Percentiles rank a stretch among this genome's conserved stretches.
Conservation (phyloP, 2,888 invertebrate genomes). For the Thumatha senex region DNA sequence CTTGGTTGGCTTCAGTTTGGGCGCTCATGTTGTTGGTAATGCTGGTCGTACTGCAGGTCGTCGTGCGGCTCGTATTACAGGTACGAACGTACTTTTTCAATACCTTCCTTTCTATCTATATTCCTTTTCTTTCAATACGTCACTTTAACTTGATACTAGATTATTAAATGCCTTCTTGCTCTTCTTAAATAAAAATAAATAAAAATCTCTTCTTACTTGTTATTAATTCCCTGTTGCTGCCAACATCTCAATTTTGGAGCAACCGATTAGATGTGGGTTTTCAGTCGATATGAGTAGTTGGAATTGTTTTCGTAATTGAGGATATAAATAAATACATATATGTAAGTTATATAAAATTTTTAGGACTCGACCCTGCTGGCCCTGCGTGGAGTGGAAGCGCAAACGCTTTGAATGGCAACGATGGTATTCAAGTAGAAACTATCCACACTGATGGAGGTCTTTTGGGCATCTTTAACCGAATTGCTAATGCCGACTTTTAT, state of each 20-base stretch:
- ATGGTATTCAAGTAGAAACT: constrained; percentile 61
- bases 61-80: constrained; percentile 53
- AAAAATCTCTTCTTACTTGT: no score
- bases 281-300: no score
- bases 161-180: no score
- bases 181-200: no score
- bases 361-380: constrained; percentile 69
- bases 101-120: background rate
- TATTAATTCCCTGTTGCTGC: no score
- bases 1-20: constrained; percentile 66
- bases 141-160: no score
- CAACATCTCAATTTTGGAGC: no score
- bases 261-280: no score
- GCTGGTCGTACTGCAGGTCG: constrained; percentile 52
- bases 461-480: constrained; percentile 58
- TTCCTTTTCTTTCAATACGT: no score
- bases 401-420: constrained; percentile 48
- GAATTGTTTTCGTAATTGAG: no score
- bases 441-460: constrained; percentile 67
- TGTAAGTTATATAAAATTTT: background rate
- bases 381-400: constrained; percentile 57
- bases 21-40: constrained; percentile 64
- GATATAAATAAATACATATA: no score
- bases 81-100: constrained; percentile 33
- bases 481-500: constrained; percentile 65